These are phyloP conservation scores for Eucriotettix oculatus DNA, from an alignment of 2,888 invertebrate species.

Conservation along the genomic window DNA sequence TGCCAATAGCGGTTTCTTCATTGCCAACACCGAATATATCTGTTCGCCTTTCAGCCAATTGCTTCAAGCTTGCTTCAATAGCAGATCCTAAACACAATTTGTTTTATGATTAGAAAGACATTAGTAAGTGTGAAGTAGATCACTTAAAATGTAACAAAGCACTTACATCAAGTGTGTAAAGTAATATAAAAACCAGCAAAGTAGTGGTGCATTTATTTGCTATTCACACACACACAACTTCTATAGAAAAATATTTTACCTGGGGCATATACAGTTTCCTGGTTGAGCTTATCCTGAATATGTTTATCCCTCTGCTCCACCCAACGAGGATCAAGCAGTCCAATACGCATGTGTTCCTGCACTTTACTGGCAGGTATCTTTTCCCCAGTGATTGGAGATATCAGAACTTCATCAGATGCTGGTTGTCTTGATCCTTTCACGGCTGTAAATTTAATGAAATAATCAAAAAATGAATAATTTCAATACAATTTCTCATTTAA, in stretches of 20 bases:
- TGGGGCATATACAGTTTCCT: constrained; percentile 66
- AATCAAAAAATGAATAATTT: neutral
- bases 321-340: constrained; percentile 91
- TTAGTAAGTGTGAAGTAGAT: too few relatives aligned
- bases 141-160: too few relatives aligned
- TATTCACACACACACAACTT: too few relatives aligned
- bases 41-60: constrained; percentile 94
- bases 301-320: constrained; percentile 91
- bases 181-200: too few relatives aligned
- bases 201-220: too few relatives aligned
- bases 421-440: constrained; percentile 41
- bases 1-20: constrained; percentile 97
- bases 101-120: too few relatives aligned
- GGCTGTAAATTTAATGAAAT: constrained; percentile 19
- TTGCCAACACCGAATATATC: constrained; percentile 99
- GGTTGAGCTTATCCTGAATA: constrained; percentile 81
- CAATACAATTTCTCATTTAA: neutral
- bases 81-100: constrained; percentile 41
- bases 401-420: constrained; percentile 73
- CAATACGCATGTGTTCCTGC: constrained; percentile 95
- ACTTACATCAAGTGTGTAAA: too few relatives aligned
- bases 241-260: constrained; percentile 21
- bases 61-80: constrained; percentile 90
- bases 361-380: constrained; percentile 93
- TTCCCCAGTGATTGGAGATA: constrained; percentile 99